Base-by-base conservation (phyloP, 2,113 vertebrate species). In the Lophura nycthemera region DNA sequence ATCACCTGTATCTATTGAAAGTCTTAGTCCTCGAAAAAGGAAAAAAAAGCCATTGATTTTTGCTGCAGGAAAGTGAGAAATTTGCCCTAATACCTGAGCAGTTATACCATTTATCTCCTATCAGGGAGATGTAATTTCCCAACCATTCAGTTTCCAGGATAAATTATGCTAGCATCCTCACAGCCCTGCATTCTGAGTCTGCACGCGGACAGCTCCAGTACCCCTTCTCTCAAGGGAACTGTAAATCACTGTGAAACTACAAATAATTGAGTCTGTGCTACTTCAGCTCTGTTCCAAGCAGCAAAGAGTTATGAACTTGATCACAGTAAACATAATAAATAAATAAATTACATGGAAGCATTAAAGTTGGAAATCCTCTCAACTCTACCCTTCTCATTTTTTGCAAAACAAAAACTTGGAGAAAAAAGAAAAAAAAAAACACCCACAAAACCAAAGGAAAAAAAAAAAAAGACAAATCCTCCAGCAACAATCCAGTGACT, bases 241-340 rank as follows among this genome's bases (percentile, higher is more conserved):
- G 43, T 84, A 66, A 93, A 93, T 81, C 43, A 76, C 18, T 54
- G 30, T 32, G 66, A 83, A 94, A 87, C 78, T 88, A 86, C 91
- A 95, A 87, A 61, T 79, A 91, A 91, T 47, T 38, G 40, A 90
- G 63, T 38, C 60, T 14, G 27, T 89, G 89, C 87, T 71, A 91
- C 59, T 92, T 91, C 66, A 70, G 71, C 25, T 84, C n/a, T 86
- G 48, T 77, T 91, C 50, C 25, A 15, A 73, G 38, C 45, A 91
- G 75, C 29, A 71, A 89, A 74, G 43, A 38, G 77, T 73, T 59
- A 71, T 8, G 59, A 67, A 69, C 54, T 29, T 54, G 70, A 80
- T 42, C 60, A 87, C 36, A 93, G n/a, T 72, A 85, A 90, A 82
- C 52, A 52, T 19, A 60, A 57, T 4, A 32, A 12, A 40, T 86